Percentiles rank a stretch among this genome's conserved stretches.
These are phyloP conservation scores for Deroplatys truncata DNA, from an alignment of 2,888 invertebrate species.

Conservation along the genomic window DNA sequence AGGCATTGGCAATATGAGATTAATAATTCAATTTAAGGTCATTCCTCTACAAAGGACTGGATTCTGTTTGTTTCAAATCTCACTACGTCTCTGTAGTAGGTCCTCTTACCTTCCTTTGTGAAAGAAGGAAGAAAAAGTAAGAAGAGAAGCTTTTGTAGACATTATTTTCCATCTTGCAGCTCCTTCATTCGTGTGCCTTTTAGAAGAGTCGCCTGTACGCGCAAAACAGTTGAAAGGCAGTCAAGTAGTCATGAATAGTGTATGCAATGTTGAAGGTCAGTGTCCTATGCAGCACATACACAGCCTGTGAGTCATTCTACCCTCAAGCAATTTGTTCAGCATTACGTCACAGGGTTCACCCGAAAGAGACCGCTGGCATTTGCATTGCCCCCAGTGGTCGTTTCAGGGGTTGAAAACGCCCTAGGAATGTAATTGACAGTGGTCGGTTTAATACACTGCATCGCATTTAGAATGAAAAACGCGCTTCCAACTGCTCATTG, in stretches of 20 bases:
- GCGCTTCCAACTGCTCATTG: not conserved
- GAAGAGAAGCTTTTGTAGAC: too few species aligned
- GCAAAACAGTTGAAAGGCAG: not conserved
- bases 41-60: too few species aligned
- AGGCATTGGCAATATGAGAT: too few species aligned
- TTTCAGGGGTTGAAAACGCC: constrained; percentile 3
- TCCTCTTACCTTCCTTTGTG: too few species aligned
- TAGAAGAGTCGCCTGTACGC: too few species aligned
- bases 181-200: too few species aligned
- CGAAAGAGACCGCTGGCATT: constrained; percentile 3
- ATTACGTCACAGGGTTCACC: constrained; percentile 11
- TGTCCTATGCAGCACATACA: not conserved
- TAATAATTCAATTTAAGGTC: too few species aligned
- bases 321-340: constrained; percentile 11
- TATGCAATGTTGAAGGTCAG: not conserved
- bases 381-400: not conserved
- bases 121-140: too few species aligned
- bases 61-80: too few species aligned
- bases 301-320: not conserved
- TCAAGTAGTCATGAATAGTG: not conserved
- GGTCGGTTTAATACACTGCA: not conserved
- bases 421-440: constrained; percentile 2
- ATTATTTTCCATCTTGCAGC: too few species aligned
- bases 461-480: not conserved
- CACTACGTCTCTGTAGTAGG: too few species aligned